Evolutionary conservation across 2,888 invertebrate species (phyloP), one percentile per base, ranked within the genome.

Genomic region (Cheilosia vernalis): DNA sequence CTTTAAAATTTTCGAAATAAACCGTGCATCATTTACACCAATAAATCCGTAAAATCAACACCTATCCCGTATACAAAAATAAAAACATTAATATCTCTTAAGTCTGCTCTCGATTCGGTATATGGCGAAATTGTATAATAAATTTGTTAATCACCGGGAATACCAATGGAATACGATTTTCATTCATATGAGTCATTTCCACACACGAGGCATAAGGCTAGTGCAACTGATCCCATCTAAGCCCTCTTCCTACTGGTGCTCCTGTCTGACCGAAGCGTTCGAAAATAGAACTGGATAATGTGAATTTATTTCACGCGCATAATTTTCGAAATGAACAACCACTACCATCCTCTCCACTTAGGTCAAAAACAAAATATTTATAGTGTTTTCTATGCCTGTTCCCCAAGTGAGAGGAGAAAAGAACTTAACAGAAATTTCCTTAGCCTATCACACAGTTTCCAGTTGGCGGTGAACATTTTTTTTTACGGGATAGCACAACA

Each of bases 341-440:
- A 78, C 70, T 61, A 33, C 73, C 56, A 33, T 33, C 47, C 51
- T 47, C 33, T 42, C 37, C 17, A 63, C 61, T 70, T 64, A 17
- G 27, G 61, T 27, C 44, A 30, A 79, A 73, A 73, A 21, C 49
- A 58, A 69, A 81, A 72, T 78, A 58, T 63, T 73, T 73, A 61
- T 67, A 78, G 58, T 63, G 66, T 19, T 19, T 17, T 61, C 56
- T 19, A 33, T 42, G 51, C 55, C 69, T 51, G 49, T 42, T 47
- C n/a, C 24, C 37, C 53, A 42, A 56, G 55, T 53, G 77, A 79
- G 79, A 40, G 49, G 58, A 49, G 56, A 47, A 37, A 70, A 55
- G 73, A 85, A 80, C 76, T 77, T 72, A 85, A 85, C 76, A 76
- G 85, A 77, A 77, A 76, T 77, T 85, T 85, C 44, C 85, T 85